These are phyloP conservation scores for Mythimna pallens DNA, from an alignment of 2,888 invertebrate genomes.

Conservation along the genomic window DNA sequence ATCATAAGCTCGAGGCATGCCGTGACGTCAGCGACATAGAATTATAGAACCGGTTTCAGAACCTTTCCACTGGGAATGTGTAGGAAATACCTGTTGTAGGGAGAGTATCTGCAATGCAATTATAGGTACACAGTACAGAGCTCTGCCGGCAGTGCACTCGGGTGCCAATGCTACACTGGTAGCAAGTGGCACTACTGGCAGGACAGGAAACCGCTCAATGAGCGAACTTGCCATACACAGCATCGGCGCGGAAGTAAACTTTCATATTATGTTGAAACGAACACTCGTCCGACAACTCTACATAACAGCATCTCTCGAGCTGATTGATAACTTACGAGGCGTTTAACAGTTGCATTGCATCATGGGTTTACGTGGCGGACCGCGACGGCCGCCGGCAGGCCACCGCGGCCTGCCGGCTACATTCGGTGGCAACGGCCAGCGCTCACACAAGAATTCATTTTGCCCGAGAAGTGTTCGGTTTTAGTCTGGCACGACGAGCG, in stretches of 20 bases:
- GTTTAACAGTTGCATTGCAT: conserved; percentile 78
- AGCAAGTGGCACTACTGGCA: conserved; percentile 25
- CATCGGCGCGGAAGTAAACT: conserved; percentile 66
- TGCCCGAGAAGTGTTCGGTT: conserved; percentile 89
- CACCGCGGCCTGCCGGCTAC: conserved; percentile 64
- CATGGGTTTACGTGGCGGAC: conserved; percentile 72
- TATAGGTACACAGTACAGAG: conserved; percentile 65
- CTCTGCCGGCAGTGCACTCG: conserved; percentile 64
- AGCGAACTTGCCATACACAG: conserved; percentile 56
- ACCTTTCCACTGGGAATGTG: conserved; percentile 76
- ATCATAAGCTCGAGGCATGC: conserved; percentile 70
- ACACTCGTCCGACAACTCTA: conserved; percentile 62
- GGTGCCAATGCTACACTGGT: conserved; percentile 29
- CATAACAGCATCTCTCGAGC: conserved; percentile 67
- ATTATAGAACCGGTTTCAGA: conserved; percentile 76
- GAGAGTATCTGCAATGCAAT: conserved; percentile 71
- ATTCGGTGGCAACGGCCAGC: conserved; percentile 83
- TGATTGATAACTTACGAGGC: conserved; percentile 77
- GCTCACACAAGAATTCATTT: conserved; percentile 87
- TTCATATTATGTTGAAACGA: conserved; percentile 66
- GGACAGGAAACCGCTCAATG: conserved; percentile 61
- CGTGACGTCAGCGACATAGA: conserved; percentile 75
- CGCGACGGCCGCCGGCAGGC: conserved; percentile 52
- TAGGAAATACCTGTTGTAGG: conserved; percentile 79
- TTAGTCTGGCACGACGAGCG: conserved; percentile 88